Base-by-base conservation (phyloP, 2,888 invertebrate species). In the Melanargia galathea region DNA sequence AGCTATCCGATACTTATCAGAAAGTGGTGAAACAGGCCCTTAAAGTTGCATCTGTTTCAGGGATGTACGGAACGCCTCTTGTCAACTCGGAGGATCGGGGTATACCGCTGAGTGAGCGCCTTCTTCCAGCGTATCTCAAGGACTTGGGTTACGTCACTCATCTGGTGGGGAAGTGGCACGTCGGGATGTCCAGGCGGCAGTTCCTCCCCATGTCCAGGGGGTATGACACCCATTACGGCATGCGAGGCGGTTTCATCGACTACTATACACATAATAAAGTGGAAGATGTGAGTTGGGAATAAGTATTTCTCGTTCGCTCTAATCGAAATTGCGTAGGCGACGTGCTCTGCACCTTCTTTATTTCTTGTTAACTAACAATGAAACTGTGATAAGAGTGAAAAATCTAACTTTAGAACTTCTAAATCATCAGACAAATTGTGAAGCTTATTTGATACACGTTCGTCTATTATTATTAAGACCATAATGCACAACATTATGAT, bases 151-250 rank as follows among this genome's bases (percentile, higher is more conserved):
- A 98, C 84, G 83, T 90, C 6, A 97, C 97, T 0, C 95, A 96
- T 80, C 92, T 97, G 30, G 93, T 98, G 10, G 98, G 98, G 22
- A 98, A 98, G 90, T 98, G 98, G 98, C 95, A 96, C 80, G 92
- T 98, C 64, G 98, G 98, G 1, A 96, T 95, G 90, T 95, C 94
- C 68, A 91, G 92, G 60, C 90, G 92, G 59, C 94, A 94, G 71
- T 96, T 93, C 79, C 93, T 95, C 2, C 97, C 97, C 0, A 93
- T 93, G 2, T 92, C 92, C 60, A 92, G 97, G 60, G 97, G 97
- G 5, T 97, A 97, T 78, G 95, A 96, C 75, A 92, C 94, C 6
- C 96, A 96, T 80, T 94, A 95, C 73, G 97, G 97, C 11, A 96
- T 95, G 84, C 94, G 95, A 86, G 94, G 95, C 54, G 96, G 96